Base-by-base conservation (phyloP, 1,140 invertebrate genomes). In the Hyles vespertilio region DNA sequence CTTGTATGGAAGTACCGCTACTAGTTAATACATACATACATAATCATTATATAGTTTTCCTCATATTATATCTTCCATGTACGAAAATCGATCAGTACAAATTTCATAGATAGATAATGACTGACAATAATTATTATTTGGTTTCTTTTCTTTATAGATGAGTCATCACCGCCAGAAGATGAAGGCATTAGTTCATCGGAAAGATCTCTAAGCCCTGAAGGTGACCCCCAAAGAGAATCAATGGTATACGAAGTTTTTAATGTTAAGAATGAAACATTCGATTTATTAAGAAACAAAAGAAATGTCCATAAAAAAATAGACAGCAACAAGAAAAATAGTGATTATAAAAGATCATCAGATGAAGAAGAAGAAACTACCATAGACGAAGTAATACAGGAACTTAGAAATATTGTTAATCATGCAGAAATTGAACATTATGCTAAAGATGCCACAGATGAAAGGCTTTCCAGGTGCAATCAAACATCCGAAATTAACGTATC, bases 121-220 rank as follows among this genome's bases (percentile, higher is more conserved):
- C 36, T 40, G 4, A 5, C 8, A 40, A 40, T 5, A 40, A 40
- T 40, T 44, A 47, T 51, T 10, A 36, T 49, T 32, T 33, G n/a
- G n/a, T 43, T 22, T 53, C 44, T 10, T 12, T 45, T 44, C 55
- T 44, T 72, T 66, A 12, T 70, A 89, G 88, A 89, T 65, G 91
- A 92, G 56, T 94, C 93, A n/a, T 95, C 94, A 2, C 94, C 94
- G 64, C 94, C 93, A 11, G 95, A 96, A 86, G 95, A 96, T 70
- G 95, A 96, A 89, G 95, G 95, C 2, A 96, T 96, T 50, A 95
- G 94, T 72, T 96, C 94, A 2, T 96, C 95, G 0, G 95, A 95
- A 74, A 90, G 94, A 67, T 95, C 94, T 9, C 90, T 94, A 22
- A 94, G 93, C 61, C 93, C 94, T 11, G 93, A 93, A 74, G 90